A percentile compares a stretch with the other conserved stretches of the same genome.
Evolutionary conservation across 2,113 vertebrate species (phyloP).

Genomic region (Tympanuchus pallidicinctus): DNA sequence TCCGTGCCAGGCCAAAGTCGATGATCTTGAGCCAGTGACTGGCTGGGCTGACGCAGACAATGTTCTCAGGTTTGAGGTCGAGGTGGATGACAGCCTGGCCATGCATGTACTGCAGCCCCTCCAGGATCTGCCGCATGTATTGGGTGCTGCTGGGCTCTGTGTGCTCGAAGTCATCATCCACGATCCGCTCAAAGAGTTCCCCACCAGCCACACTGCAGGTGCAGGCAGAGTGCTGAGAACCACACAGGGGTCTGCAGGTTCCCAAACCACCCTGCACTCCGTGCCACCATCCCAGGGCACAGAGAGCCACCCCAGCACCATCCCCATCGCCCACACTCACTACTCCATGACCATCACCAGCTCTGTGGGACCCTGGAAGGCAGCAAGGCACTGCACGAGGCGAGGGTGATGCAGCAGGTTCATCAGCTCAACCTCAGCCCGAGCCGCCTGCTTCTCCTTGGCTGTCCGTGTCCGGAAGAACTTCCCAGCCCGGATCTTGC

Average conservation of each 20-base stretch:
- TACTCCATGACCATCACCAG: conserved; percentile 89
- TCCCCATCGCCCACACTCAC: conserved; percentile 73
- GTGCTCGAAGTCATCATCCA: conserved; percentile 86
- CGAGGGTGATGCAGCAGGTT: conserved; percentile 84
- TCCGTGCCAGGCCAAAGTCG: conserved; percentile 86
- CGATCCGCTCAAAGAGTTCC: conserved; percentile 87
- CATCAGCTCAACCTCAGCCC: conserved; percentile 86
- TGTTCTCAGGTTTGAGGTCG: conserved; percentile 91
- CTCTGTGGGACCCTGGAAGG: conserved; percentile 77
- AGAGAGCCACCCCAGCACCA: background rate
- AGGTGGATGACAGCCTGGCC: conserved; percentile 83
- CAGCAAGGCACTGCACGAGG: conserved; percentile 85
- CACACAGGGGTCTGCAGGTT: rapidly evolving
- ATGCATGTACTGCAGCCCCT: conserved; percentile 87
- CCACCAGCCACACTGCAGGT: conserved; percentile 83
- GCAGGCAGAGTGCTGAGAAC: background rate
- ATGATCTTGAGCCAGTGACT: conserved; percentile 87
- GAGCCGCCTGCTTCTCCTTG: conserved; percentile 76
- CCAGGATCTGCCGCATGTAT: conserved; percentile 89
- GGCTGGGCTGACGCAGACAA: conserved; percentile 80
- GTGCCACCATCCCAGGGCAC: rapidly evolving
- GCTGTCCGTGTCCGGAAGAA: conserved; percentile 77
- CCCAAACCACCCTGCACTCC: background rate
- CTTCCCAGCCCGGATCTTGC: conserved; percentile 83
- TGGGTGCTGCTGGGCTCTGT: conserved; percentile 85